Percentiles rank a stretch among this genome's conserved stretches.
Conservation (phyloP, 2,888 invertebrate species). For the Pandemis heparana region DNA sequence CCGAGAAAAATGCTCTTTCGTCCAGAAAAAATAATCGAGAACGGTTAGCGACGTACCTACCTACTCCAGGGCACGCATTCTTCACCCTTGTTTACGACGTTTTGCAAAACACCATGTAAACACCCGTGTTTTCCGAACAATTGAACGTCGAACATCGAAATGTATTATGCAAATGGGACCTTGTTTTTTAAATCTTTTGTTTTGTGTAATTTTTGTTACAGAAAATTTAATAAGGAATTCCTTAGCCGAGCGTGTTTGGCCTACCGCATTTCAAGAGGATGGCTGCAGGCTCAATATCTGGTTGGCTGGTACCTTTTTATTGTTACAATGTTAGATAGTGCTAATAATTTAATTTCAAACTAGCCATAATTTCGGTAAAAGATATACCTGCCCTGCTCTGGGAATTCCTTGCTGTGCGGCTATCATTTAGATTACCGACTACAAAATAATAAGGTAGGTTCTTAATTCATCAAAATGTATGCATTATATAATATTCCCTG, state of each 20-base stretch:
- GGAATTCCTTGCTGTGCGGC: neutral
- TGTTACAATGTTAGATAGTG: no score
- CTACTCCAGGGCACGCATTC: constrained; percentile 47
- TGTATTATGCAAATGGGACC: constrained; percentile 1
- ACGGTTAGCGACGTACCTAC: constrained; percentile 53
- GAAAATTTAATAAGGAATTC: no score
- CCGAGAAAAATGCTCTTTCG: constrained; percentile 79
- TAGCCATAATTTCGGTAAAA: no score
- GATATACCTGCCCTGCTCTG: neutral
- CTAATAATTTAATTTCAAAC: no score
- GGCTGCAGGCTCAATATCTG: neutral
- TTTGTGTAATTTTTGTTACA: neutral
- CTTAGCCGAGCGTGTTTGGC: neutral
- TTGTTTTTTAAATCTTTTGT: neutral
- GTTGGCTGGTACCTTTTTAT: neutral
- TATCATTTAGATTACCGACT: no score
- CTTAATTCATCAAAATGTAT: no score
- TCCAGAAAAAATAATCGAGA: constrained; percentile 77
- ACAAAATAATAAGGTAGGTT: no score
- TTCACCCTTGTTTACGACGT: constrained; percentile 44
- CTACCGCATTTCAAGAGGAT: neutral
- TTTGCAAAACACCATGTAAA: constrained; percentile 34
- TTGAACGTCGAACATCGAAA: constrained; percentile 15
- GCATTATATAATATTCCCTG: no score
- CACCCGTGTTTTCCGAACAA: constrained; percentile 33